These are phyloP conservation scores for Notothenia rossii DNA, from an alignment of 2,113 vertebrate species.

Conservation along the genomic window DNA sequence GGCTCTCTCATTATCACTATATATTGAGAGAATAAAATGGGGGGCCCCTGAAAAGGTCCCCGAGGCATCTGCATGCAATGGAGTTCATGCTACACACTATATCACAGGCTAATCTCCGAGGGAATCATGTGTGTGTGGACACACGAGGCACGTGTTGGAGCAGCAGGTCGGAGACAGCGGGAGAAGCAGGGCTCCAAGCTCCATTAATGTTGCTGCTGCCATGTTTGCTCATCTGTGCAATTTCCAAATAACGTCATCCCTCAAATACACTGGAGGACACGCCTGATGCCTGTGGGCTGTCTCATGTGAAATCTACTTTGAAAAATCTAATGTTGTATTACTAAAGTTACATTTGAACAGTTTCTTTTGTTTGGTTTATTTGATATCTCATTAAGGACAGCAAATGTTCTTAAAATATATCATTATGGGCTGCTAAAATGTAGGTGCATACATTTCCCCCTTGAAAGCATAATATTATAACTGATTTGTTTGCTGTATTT, in stretches of 20 bases:
- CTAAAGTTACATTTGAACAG: neutral
- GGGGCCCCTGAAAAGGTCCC: constrained; percentile 63
- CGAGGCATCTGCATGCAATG: constrained; percentile 41
- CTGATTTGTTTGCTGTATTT: neutral
- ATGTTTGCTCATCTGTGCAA: constrained; percentile 68
- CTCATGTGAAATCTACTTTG: constrained; percentile 11
- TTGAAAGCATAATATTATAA: neutral
- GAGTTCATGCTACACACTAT: constrained; percentile 64
- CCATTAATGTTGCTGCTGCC: constrained; percentile 65
- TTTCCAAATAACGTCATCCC: constrained; percentile 73
- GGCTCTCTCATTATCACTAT: constrained; percentile 68
- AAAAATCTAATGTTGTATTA: neutral
- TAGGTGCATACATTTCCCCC: neutral
- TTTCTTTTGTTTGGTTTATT: neutral
- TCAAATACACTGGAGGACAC: constrained; percentile 19
- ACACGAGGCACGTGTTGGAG: constrained; percentile 59
- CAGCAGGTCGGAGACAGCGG: constrained; percentile 54
- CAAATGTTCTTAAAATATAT: neutral
- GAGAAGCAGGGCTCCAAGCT: constrained; percentile 48
- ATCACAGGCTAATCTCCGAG: constrained; percentile 71
- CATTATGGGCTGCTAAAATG: neutral
- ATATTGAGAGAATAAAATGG: constrained; percentile 62
- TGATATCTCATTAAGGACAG: neutral
- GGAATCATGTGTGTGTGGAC: constrained; percentile 75
- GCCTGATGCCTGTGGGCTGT: constrained; percentile 11